phyloP scores from a whole-genome alignment of 2,888 invertebrate species.

The Papilio demoleus region DNA sequence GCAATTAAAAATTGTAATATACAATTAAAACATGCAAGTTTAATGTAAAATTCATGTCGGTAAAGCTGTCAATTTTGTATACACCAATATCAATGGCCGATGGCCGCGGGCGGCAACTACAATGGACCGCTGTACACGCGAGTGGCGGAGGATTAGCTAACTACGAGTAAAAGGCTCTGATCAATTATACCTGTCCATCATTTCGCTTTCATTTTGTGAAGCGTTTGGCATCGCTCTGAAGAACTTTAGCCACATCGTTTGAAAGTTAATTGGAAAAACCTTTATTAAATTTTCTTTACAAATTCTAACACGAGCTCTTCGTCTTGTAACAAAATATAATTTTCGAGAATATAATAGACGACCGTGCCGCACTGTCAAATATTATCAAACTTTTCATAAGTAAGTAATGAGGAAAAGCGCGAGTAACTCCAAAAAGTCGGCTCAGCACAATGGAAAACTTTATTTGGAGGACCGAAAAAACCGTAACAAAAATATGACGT shows the following conservation, averaged over 20 bases:
- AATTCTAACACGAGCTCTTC: slow-evolving; percentile 16
- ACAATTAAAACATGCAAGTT: not conserved
- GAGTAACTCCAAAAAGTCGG: slow-evolving; percentile 73
- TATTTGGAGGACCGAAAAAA: slow-evolving; percentile 72
- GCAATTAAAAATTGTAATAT: not conserved
- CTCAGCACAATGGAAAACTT: slow-evolving; percentile 77
- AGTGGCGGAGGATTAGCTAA: slow-evolving; percentile 62
- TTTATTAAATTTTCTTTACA: slow-evolving; percentile 35
- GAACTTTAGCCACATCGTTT: slow-evolving; percentile 36
- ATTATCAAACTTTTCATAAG: slow-evolving; percentile 72
- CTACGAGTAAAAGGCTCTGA: slow-evolving; percentile 55
- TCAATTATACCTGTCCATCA: slow-evolving; percentile 62
- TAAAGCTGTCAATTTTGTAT: slow-evolving; percentile 61
- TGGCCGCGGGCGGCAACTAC: slow-evolving; percentile 57
- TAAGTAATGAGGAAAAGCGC: slow-evolving; percentile 67
- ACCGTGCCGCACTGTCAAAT: slow-evolving; percentile 63
- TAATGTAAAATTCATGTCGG: slow-evolving; percentile 54
- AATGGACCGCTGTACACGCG: slow-evolving; percentile 53
- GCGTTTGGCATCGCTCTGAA: slow-evolving; percentile 27
- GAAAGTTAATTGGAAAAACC: slow-evolving; percentile 41
- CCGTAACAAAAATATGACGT: slow-evolving; percentile 81
- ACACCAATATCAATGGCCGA: slow-evolving; percentile 59
- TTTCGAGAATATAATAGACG: slow-evolving; percentile 60
- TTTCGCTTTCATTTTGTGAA: slow-evolving; percentile 49
- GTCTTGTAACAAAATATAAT: slow-evolving; percentile 37